A percentile compares a stretch with the other conserved stretches of the same genome.
Evolutionary conservation across 2,113 vertebrate species (phyloP).

Genomic region (Gavialis gangeticus): DNA sequence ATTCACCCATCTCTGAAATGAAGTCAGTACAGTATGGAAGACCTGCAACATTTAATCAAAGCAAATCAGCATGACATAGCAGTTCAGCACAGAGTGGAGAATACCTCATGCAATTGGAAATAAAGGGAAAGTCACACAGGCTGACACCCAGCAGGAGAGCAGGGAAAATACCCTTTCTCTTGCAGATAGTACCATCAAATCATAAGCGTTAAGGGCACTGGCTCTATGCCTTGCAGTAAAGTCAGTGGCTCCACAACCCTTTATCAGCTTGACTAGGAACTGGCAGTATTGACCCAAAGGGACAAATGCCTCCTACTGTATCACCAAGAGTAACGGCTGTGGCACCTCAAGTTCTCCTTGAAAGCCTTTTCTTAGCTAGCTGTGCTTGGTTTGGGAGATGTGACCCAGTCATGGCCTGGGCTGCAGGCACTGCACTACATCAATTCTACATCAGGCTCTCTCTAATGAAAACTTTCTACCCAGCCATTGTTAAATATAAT

Average conservation of each 20-base stretch:
- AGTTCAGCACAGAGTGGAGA: neutral
- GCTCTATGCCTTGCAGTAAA: neutral
- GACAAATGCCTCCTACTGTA: neutral
- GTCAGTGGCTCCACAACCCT: neutral
- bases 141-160: neutral
- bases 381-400: neutral
- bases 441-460: constrained; percentile 2
- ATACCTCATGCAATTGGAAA: neutral
- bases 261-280: neutral
- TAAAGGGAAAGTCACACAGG: neutral
- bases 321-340: neutral
- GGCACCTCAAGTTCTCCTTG: neutral
- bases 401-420: neutral
- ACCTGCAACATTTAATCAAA: neutral
- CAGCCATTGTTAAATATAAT: constrained; percentile 42
- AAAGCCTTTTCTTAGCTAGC: neutral
- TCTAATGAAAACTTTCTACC: neutral
- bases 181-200: neutral
- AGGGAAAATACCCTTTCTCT: neutral
- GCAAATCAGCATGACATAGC: neutral
- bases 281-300: neutral
- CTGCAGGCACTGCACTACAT: neutral
- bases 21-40: neutral
- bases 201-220: neutral
- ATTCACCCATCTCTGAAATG: neutral